A percentile compares a stretch with the other conserved stretches of the same genome.
These are phyloP conservation scores for Melipona quadrifasciata DNA, from an alignment of 1,140 invertebrate species.

Conservation along the genomic window DNA sequence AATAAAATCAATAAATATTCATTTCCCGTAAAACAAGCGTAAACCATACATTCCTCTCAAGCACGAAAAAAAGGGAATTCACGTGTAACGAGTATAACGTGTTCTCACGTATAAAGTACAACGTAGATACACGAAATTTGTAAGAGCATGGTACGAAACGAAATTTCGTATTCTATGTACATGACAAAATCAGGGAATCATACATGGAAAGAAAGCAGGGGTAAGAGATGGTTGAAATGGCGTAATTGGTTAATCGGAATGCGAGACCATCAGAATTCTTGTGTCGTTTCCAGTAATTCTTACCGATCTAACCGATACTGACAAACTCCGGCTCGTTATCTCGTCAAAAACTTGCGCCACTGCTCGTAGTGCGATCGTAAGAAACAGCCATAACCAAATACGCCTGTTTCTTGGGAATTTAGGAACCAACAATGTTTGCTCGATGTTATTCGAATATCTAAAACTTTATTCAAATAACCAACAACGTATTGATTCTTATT, in stretches of 20 bases:
- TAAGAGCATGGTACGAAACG: background rate
- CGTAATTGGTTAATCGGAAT: constrained; percentile 51
- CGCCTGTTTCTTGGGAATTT: constrained; percentile 35
- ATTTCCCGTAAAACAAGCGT: background rate
- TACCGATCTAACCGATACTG: constrained; percentile 41
- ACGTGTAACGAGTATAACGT: background rate
- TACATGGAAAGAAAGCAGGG: background rate
- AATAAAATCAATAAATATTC: background rate
- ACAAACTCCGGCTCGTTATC: constrained; percentile 48
- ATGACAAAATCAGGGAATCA: background rate
- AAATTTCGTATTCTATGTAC: constrained; percentile 8
- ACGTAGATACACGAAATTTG: no score
- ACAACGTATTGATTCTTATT: no score
- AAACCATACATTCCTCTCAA: background rate
- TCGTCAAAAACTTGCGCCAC: constrained; percentile 38
- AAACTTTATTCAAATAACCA: no score
- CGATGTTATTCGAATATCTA: background rate
- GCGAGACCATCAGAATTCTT: constrained; percentile 37
- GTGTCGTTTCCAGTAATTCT: constrained; percentile 40
- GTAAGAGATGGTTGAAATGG: background rate
- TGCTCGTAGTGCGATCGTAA: constrained; percentile 6
- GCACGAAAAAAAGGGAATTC: background rate
- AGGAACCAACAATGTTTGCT: background rate
- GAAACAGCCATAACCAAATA: constrained; percentile 47
- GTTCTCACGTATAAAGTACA: background rate